Evolutionary conservation across 2,797 vertebrate genomes (phyloP), one percentile per base, ranked within the genome.

Genomic region (Galaxias olidus): DNA sequence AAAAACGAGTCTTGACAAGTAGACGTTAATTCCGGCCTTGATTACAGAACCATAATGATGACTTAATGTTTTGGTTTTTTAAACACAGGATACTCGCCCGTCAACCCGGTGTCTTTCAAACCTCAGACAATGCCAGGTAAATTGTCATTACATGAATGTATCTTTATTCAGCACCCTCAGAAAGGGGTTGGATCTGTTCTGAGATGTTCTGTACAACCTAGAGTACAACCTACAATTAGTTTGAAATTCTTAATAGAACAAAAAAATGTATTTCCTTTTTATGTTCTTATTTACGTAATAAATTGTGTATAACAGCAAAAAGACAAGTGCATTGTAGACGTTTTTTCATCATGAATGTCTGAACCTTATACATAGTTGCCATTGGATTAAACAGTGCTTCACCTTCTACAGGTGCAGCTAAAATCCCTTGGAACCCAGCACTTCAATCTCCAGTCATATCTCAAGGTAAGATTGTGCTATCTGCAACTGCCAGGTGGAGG

Each of bases 51-150:
- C 6, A 59, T 18, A 18, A 44, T 12, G 17, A 12, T 6, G 19
- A 18, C 56, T 43, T 46, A 30, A 40, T 47, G 13, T 30, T 15
- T 51, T 61, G n/a, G n/a, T 10, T 12, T 44, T 65, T 75, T 20
- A 61, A 59, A 68, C 53, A 10, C 80, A 92, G 90, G 89, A 42
- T 85, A 89, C 76, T 82, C 71, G 64, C 76, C 78, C 18, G 68
- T 79, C 60, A 84, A 77, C 66, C 84, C 83, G 0, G 84, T 58
- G 0, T 82, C 88, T 8, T 82, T 84, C 76, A 84, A 68, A 45
- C 85, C 84, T 50, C 75, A 84, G 41, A 67, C 64, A 45, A 73
- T 49, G 41, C 59, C 69, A 89, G 91, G 92, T 93, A 88, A 19
- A 66, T 58, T 41, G 15, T 11, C 63, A 49, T 30, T 30, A 30